phyloP scores from a whole-genome alignment of 1,140 invertebrate species.

The Drosophila sulfurigaster region DNA sequence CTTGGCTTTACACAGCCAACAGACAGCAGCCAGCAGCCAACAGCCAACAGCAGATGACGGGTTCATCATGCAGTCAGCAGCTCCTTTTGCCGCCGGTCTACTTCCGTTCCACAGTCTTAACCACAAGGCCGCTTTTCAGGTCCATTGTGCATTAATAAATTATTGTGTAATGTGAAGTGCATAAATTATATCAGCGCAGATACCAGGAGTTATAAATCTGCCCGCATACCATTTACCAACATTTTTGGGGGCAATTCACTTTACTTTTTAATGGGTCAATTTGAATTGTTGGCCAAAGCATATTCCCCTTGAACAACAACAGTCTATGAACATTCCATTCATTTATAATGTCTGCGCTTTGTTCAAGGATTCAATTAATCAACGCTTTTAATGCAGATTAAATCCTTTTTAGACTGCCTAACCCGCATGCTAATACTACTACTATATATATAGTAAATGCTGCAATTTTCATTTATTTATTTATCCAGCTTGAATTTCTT shows the following conservation, averaged over 20 bases:
- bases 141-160: constrained; percentile 69
- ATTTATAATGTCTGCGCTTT: constrained; percentile 2
- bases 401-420: neutral
- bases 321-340: neutral
- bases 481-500: constrained; percentile 35
- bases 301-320: neutral
- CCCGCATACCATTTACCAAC: neutral
- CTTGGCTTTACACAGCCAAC: constrained; percentile 13
- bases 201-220: neutral
- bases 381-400: neutral
- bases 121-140: constrained; percentile 48
- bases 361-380: neutral
- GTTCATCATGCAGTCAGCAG: constrained; percentile 35
- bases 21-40: neutral
- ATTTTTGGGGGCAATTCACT: constrained; percentile 15
- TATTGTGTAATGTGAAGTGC: constrained; percentile 60
- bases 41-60: constrained; percentile 18
- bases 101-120: constrained; percentile 58
- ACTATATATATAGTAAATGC: neutral
- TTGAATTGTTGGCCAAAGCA: constrained; percentile 5
- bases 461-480: constrained; percentile 41
- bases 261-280: constrained; percentile 40
- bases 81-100: constrained; percentile 34
- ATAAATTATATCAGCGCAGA: constrained; percentile 53
- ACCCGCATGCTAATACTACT: neutral